Base-by-base conservation (phyloP, 64 coral and sea anemone genomes). In the Astreopora myriophthalma region DNA sequence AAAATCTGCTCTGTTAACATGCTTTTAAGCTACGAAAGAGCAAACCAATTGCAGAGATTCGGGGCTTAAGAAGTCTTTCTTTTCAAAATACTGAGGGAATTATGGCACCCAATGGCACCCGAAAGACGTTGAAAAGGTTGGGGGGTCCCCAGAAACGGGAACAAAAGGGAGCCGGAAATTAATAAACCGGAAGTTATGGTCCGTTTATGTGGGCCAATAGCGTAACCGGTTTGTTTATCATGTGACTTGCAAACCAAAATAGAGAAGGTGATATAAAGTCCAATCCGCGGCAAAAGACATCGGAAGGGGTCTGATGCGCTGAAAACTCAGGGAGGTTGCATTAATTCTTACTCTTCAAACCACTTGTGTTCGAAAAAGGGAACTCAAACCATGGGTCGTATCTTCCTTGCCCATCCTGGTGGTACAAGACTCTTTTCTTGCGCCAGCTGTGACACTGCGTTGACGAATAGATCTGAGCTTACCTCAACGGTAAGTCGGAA, bases 361-460 rank as follows among this genome's bases (percentile, higher is more conserved):
- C 26, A 78, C 40, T 48, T 27, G 39, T 34, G 9, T 35, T 8
- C 6, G 31, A 13, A 24, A 23, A 64, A 14, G 20, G 2, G 0
- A 83, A n/a, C 8, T 12, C 28, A 46, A 44, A 74, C 8, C 20
- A 99, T 99, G 97, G 97, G 97, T 34, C 92, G 94, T 75, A 93
- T 95, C 26, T 99, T 99, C 79, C 64, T 99, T 51, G 90, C 95
- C 64, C 97, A 99, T 79, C 97, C 97, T 46, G 97, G 97, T 26
- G 97, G 97, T 57, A 69, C 87, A 44, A 95, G 88, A 42, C 84
- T 99, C 49, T 99, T 96, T 91, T 99, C 97, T 57, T 99, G 97
- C 17, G 97, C 94, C 29, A 99, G 96, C 58, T 99, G 97, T 82
- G 97, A 99, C 81, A 99, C 97, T 61, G 97, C 95, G 28, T 95